phyloP scores from a whole-genome alignment of 2,113 vertebrate genomes.

The Myotis davidii region DNA sequence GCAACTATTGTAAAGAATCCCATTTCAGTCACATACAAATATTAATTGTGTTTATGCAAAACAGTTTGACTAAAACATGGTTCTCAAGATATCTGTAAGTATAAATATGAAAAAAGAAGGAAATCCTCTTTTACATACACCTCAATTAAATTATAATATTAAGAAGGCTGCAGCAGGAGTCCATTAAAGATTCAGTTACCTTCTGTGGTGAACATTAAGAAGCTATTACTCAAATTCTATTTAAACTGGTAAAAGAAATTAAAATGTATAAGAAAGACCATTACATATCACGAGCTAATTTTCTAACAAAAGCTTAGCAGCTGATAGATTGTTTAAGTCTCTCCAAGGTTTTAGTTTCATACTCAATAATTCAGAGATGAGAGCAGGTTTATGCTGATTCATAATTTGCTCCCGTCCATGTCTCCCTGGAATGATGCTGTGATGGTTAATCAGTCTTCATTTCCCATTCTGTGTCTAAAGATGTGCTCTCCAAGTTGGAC shows the following conservation, averaged over 20 bases:
- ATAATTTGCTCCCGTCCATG: conserved; percentile 68
- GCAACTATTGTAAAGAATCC: neutral
- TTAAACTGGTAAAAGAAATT: conserved; percentile 83
- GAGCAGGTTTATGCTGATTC: conserved; percentile 75
- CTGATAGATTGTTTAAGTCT: conserved; percentile 79
- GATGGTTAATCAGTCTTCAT: conserved; percentile 1
- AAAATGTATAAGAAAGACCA: conserved; percentile 80
- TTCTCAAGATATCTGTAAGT: conserved; percentile 58
- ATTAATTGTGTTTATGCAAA: conserved; percentile 64
- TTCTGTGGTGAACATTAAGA: conserved; percentile 82
- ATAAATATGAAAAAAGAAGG: conserved; percentile 66
- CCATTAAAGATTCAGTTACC: conserved; percentile 84
- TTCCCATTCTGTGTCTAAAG: conserved; percentile 45
- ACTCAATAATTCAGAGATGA: conserved; percentile 79
- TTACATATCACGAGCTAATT: conserved; percentile 79
- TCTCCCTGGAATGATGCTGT: neutral
- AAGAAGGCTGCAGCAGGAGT: conserved; percentile 69
- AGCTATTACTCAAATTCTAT: conserved; percentile 83
- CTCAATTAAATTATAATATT: conserved; percentile 79
- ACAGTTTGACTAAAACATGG: conserved; percentile 43
- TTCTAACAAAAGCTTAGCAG: conserved; percentile 76
- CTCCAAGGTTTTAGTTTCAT: conserved; percentile 77
- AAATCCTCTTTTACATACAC: conserved; percentile 66
- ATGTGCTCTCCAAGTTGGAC: conserved; percentile 35
- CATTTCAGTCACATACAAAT: conserved; percentile 49